A percentile compares a stretch with the other conserved stretches of the same genome.
phyloP scores from a whole-genome alignment of 2,888 invertebrate species.

The Pachydiplax longipennis region DNA sequence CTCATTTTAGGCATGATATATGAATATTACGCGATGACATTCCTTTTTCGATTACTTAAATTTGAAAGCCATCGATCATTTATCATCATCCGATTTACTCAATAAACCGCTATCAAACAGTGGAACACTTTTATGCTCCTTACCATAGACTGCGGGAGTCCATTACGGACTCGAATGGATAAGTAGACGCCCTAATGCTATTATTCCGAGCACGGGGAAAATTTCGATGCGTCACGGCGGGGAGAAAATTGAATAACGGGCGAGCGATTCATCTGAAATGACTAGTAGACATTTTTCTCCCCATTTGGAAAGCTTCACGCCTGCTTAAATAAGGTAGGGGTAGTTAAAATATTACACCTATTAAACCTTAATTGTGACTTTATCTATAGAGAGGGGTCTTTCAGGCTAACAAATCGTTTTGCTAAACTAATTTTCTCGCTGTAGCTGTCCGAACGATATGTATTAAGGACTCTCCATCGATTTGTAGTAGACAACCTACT shows the following conservation, averaged over 20 bases:
- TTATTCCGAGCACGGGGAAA: neutral
- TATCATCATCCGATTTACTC: neutral
- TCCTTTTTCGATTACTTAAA: neutral
- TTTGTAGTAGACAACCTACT: no score
- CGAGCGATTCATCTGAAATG: neutral
- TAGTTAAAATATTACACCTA: neutral
- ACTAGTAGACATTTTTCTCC: neutral
- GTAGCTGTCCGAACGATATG: no score
- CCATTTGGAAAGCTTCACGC: neutral
- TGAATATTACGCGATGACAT: neutral
- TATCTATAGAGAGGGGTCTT: neutral
- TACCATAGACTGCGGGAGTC: neutral
- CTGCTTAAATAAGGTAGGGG: neutral
- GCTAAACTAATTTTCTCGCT: neutral
- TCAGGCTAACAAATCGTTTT: neutral
- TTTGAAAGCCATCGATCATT: neutral
- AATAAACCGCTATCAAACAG: neutral
- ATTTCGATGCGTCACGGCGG: constrained; percentile 21
- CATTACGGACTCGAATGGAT: neutral
- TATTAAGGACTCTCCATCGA: no score
- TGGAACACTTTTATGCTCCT: neutral
- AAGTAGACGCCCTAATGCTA: neutral
- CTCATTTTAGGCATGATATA: neutral
- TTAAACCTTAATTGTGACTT: neutral
- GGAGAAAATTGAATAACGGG: constrained; percentile 23